A percentile compares a stretch with the other conserved stretches of the same genome.
Conservation (phyloP, 2,888 invertebrate genomes). For the Vannuccia rotundouncinata region DNA sequence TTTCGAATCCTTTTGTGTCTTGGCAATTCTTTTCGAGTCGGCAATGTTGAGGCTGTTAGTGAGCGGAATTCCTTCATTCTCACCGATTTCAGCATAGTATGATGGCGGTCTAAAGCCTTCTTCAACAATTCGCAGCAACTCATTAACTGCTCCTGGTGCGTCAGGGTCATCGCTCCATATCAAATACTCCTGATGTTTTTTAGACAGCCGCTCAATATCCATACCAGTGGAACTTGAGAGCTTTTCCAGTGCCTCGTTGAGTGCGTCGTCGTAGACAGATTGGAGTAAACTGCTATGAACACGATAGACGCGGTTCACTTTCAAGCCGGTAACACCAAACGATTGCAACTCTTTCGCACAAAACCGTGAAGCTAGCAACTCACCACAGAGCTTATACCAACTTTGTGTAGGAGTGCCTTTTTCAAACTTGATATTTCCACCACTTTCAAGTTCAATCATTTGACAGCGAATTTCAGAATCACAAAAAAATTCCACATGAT, state of each 20-base stretch:
- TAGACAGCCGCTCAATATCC: slow-evolving; percentile 8
- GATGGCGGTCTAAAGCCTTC: slow-evolving; percentile 47
- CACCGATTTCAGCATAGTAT: background rate
- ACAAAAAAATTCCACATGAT: slow-evolving; percentile 43
- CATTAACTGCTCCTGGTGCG: slow-evolving; percentile 49
- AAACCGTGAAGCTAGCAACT: slow-evolving; percentile 54
- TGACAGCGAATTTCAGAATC: slow-evolving; percentile 46
- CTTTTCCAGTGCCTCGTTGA: slow-evolving; percentile 41
- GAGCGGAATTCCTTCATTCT: slow-evolving; percentile 47
- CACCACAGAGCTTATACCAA: slow-evolving; percentile 55
- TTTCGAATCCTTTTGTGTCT: slow-evolving; percentile 32
- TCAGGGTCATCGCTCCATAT: slow-evolving; percentile 50
- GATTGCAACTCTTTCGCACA: slow-evolving; percentile 52
- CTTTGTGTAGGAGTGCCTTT: slow-evolving; percentile 49
- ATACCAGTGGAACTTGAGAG: background rate
- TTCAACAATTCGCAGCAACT: slow-evolving; percentile 48
- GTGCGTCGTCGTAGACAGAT: slow-evolving; percentile 50
- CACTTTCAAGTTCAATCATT: slow-evolving; percentile 53
- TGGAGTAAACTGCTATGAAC: slow-evolving; percentile 52
- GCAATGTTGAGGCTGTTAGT: slow-evolving; percentile 54
- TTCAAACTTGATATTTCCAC: slow-evolving; percentile 56
- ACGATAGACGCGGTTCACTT: slow-evolving; percentile 50
- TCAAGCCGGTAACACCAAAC: slow-evolving; percentile 49
- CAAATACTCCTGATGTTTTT: slow-evolving; percentile 50
- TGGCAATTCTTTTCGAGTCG: slow-evolving; percentile 48